These are phyloP conservation scores for Oreocharis arfaki DNA, from an alignment of 2,113 vertebrate species.

Conservation along the genomic window DNA sequence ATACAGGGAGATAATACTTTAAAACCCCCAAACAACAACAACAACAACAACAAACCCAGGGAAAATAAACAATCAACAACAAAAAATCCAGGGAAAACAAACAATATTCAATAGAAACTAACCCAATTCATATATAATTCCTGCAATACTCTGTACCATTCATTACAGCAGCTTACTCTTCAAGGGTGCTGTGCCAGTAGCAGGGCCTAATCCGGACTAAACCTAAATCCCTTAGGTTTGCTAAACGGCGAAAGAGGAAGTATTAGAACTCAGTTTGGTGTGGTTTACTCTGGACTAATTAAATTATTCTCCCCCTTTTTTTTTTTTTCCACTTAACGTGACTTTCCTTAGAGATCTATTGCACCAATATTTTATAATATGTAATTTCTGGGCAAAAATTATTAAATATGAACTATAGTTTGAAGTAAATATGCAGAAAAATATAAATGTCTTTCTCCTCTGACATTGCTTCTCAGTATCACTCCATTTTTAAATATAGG, in stretches of 20 bases:
- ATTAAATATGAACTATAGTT: background rate
- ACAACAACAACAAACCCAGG: accelerated
- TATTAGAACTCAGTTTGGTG: background rate
- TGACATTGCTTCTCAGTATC: background rate
- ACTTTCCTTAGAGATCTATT: background rate
- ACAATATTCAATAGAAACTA: accelerated
- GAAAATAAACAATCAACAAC: background rate
- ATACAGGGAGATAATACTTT: background rate
- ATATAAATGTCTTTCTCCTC: background rate
- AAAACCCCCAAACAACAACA: background rate
- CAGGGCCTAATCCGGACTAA: no score
- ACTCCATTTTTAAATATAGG: background rate
- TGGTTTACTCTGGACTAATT: background rate
- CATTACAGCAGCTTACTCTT: background rate
- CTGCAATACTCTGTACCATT: background rate
- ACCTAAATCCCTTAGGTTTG: background rate
- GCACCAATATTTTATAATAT: background rate
- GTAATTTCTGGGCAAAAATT: background rate
- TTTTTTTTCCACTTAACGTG: background rate
- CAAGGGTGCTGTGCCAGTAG: background rate
- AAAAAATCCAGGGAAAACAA: accelerated
- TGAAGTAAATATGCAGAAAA: background rate
- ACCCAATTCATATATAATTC: background rate
- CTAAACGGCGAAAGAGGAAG: background rate
- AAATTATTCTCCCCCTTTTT: background rate